Conservation (phyloP, 2,797 vertebrate genomes). For the Steatocranus sp. region DNA sequence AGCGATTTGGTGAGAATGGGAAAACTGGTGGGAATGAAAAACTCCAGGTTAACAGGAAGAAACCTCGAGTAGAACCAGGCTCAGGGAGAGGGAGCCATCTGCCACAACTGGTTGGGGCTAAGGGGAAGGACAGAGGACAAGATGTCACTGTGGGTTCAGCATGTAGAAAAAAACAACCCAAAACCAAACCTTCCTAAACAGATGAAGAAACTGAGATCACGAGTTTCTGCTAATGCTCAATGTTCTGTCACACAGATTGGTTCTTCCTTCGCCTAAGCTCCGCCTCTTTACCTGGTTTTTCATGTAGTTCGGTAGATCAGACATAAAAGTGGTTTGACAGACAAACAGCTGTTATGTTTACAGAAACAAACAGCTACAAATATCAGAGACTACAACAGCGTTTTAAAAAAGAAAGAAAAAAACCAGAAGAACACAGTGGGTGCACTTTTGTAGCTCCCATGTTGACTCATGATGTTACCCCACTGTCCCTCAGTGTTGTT, state of each 20-base stretch:
- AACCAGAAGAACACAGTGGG: background rate
- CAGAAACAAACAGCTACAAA: background rate
- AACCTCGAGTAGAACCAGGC: background rate
- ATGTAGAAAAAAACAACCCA: fast-evolving
- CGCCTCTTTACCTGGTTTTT: background rate
- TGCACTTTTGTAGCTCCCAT: background rate
- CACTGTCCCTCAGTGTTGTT: background rate
- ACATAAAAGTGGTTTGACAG: background rate
- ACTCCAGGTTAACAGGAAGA: background rate
- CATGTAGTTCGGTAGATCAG: background rate
- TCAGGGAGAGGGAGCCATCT: background rate
- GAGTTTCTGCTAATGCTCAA: background rate
- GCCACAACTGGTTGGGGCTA: background rate
- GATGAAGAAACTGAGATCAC: background rate
- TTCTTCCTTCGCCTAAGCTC: background rate
- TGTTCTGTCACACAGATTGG: background rate
- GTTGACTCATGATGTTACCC: background rate
- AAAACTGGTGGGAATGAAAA: background rate
- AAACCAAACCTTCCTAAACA: background rate
- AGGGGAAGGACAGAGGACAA: background rate
- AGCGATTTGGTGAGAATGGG: background rate
- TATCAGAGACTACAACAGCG: background rate
- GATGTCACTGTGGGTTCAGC: background rate
- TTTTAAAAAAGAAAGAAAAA: background rate
- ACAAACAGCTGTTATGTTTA: fast-evolving